These are phyloP conservation scores for Choristoneura fumiferana DNA, from an alignment of 1,140 invertebrate genomes.

Conservation along the genomic window DNA sequence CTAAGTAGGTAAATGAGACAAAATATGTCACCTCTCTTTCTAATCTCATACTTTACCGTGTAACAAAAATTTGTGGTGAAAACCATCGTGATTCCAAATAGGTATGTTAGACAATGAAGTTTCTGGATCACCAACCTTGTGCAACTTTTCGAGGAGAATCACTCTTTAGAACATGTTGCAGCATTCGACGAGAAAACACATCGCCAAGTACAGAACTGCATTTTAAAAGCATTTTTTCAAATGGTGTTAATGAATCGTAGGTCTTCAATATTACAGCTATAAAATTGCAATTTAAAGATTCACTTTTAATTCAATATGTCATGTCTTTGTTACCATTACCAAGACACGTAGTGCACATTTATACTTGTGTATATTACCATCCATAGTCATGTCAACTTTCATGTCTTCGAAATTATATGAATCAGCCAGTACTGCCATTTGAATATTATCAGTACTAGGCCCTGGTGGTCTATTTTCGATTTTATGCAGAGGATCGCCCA, in stretches of 20 bases:
- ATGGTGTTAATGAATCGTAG: slow-evolving; percentile 79
- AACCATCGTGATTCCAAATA: too few species aligned
- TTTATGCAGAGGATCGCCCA: not conserved
- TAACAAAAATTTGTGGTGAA: too few species aligned
- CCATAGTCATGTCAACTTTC: slow-evolving; percentile 49
- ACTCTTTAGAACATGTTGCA: slow-evolving; percentile 75
- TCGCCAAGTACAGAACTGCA: slow-evolving; percentile 80
- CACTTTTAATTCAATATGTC: not conserved
- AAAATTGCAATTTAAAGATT: too few species aligned
- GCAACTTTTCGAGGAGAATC: slow-evolving; percentile 69
- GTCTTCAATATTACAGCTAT: slow-evolving; percentile 80
- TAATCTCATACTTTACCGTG: too few species aligned
- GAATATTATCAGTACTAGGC: slow-evolving; percentile 29
- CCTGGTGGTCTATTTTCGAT: too few species aligned
- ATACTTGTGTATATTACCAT: slow-evolving; percentile 48
- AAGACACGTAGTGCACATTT: too few species aligned
- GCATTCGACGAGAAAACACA: slow-evolving; percentile 78
- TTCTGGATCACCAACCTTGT: slow-evolving; percentile 69
- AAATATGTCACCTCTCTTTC: too few species aligned
- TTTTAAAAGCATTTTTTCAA: slow-evolving; percentile 81
- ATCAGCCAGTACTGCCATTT: slow-evolving; percentile 49
- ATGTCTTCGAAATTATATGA: slow-evolving; percentile 48
- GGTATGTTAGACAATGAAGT: too few species aligned
- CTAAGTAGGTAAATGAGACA: too few species aligned
- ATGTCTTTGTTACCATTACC: too few species aligned